These are phyloP conservation scores for Gyps fulvus DNA, from an alignment of 2,113 vertebrate genomes.

Conservation along the genomic window DNA sequence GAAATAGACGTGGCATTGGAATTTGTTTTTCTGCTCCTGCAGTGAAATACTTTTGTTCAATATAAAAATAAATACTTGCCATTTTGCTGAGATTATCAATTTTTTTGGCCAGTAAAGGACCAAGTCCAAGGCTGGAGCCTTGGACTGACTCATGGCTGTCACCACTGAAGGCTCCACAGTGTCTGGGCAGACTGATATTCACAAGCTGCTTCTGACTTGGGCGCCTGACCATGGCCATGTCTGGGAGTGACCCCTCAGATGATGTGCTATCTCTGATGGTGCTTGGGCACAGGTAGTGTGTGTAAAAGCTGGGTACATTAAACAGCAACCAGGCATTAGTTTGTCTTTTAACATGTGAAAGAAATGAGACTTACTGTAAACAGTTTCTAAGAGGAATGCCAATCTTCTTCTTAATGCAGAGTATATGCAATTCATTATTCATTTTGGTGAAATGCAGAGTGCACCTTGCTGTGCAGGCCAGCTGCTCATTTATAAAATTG, in stretches of 20 bases:
- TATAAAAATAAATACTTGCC: neutral
- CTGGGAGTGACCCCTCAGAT: neutral
- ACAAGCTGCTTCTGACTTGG: accelerated
- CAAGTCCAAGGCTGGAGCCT: neutral
- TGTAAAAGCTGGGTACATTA: neutral
- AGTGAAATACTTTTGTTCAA: neutral
- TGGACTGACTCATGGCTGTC: neutral
- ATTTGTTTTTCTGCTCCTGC: neutral
- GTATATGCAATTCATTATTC: neutral
- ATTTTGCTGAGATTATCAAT: neutral
- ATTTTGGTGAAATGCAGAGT: neutral
- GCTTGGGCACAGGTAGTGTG: accelerated
- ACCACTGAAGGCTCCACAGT: neutral
- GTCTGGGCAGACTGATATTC: neutral
- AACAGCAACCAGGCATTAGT: too few species aligned
- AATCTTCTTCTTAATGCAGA: neutral
- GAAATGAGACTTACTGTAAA: neutral
- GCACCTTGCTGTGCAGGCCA: conserved; percentile 25
- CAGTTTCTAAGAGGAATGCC: neutral
- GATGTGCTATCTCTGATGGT: accelerated
- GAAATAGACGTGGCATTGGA: neutral
- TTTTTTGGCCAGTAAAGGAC: neutral
- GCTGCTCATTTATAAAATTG: conserved; percentile 37
- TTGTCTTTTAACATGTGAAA: neutral
- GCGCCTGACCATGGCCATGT: accelerated